These are phyloP conservation scores for Leptoclinus maculatus DNA, from an alignment of 2,797 vertebrate genomes.

Conservation along the genomic window DNA sequence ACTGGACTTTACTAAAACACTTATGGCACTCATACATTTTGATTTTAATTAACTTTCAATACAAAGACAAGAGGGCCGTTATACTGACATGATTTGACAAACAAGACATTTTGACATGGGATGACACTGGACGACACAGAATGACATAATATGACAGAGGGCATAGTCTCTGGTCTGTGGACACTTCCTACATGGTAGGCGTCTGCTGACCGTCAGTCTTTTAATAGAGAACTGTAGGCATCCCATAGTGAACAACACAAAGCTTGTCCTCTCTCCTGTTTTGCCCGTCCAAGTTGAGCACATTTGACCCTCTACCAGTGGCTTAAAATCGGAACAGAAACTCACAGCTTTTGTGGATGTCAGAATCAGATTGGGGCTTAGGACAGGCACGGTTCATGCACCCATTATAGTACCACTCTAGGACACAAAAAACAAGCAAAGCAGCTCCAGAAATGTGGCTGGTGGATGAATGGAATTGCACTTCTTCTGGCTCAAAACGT, in stretches of 20 bases:
- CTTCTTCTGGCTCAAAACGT: constrained; percentile 82
- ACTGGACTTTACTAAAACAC: constrained; percentile 42
- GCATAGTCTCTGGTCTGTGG: constrained; percentile 70
- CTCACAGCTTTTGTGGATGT: constrained; percentile 88
- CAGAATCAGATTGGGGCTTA: constrained; percentile 78
- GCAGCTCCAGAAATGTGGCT: constrained; percentile 83
- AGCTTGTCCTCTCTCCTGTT: constrained; percentile 69
- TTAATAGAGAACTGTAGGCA: constrained; percentile 74
- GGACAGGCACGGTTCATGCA: constrained; percentile 80
- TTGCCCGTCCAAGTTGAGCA: constrained; percentile 61
- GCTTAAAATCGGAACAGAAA: constrained; percentile 73
- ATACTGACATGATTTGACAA: constrained; percentile 60
- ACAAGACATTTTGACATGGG: constrained; percentile 68
- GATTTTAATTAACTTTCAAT: constrained; percentile 60
- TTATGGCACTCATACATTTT: constrained; percentile 57
- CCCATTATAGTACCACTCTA: constrained; percentile 89
- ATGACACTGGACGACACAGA: constrained; percentile 56
- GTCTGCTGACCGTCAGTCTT: constrained; percentile 74
- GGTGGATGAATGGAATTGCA: constrained; percentile 79
- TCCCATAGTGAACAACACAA: constrained; percentile 76
- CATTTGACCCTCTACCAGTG: constrained; percentile 59
- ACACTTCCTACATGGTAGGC: constrained; percentile 86
- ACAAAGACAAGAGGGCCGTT: constrained; percentile 70
- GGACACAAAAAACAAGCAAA: constrained; percentile 82
- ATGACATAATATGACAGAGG: constrained; percentile 50